Evolutionary conservation across 2,797 vertebrate genomes (phyloP).

Genomic region (Arremon brunneinucha): DNA sequence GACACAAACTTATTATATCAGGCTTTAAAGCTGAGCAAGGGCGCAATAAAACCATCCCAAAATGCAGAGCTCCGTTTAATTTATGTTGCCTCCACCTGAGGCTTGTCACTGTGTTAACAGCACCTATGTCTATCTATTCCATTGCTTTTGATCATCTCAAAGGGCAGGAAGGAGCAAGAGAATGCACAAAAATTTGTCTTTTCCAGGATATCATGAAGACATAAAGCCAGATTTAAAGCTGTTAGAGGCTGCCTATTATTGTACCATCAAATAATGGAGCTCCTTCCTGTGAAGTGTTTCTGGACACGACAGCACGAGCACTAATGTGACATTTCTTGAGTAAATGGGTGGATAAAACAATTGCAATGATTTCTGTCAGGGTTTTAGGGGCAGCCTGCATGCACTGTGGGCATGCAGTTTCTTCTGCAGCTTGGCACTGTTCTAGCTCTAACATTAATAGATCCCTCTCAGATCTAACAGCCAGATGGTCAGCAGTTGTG

Average conservation of each 20-base stretch:
- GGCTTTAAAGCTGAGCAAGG: neutral
- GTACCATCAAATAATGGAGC: neutral
- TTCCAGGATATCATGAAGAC: neutral
- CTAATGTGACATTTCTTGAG: neutral
- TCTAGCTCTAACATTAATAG: slow-evolving; percentile 19
- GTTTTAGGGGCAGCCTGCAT: neutral
- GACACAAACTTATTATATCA: neutral
- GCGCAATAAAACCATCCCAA: neutral
- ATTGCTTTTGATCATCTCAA: neutral
- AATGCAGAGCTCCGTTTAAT: neutral
- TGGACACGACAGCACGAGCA: neutral
- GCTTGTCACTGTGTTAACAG: neutral
- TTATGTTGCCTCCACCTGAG: neutral
- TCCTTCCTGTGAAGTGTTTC: neutral
- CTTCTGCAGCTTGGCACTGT: slow-evolving; percentile 18
- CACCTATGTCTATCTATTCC: neutral
- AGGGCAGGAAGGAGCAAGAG: neutral
- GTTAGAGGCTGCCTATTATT: neutral
- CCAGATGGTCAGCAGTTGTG: slow-evolving; percentile 58
- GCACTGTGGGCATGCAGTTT: neutral
- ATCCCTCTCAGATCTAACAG: slow-evolving; percentile 38
- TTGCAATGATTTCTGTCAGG: neutral
- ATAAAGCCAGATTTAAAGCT: neutral
- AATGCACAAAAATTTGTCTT: neutral
- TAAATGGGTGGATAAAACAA: neutral